A percentile compares a stretch with the other conserved stretches of the same genome.
phyloP scores from a whole-genome alignment of 1,140 invertebrate species.

The Onthophagus taurus region DNA sequence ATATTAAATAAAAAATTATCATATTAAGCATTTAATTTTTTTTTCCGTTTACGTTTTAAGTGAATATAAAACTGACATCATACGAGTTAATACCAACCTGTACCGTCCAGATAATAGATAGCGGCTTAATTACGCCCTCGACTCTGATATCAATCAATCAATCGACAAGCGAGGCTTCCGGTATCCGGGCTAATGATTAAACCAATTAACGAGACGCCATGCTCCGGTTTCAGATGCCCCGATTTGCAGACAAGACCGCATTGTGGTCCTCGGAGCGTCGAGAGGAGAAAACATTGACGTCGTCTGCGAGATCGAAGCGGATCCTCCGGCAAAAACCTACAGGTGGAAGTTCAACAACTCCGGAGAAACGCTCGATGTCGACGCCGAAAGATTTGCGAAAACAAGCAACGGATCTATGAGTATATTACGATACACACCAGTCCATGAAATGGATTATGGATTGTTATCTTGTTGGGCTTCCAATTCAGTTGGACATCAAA shows the following conservation, averaged over 20 bases:
- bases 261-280: conserved; percentile 73
- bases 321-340: conserved; percentile 74
- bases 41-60: too few relatives aligned
- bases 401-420: conserved; percentile 57
- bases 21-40: too few relatives aligned
- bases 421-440: conserved; percentile 59
- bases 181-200: too few relatives aligned
- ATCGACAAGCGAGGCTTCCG: too few relatives aligned
- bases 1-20: too few relatives aligned
- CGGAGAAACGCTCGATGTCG: conserved; percentile 67
- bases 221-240: conserved; percentile 75
- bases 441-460: conserved; percentile 67
- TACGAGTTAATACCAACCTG: too few relatives aligned
- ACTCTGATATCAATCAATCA: too few relatives aligned
- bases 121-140: too few relatives aligned
- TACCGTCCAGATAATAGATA: too few relatives aligned
- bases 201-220: too few relatives aligned
- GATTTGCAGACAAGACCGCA: conserved; percentile 63
- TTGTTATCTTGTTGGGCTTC: conserved; percentile 71
- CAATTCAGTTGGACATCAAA: conserved; percentile 73
- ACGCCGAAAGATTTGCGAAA: conserved; percentile 54
- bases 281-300: conserved; percentile 74
- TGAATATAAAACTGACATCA: too few relatives aligned
- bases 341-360: conserved; percentile 89
- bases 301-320: conserved; percentile 75